phyloP scores from a whole-genome alignment of 2,797 vertebrate genomes.

The Thalassophryne amazonica region DNA sequence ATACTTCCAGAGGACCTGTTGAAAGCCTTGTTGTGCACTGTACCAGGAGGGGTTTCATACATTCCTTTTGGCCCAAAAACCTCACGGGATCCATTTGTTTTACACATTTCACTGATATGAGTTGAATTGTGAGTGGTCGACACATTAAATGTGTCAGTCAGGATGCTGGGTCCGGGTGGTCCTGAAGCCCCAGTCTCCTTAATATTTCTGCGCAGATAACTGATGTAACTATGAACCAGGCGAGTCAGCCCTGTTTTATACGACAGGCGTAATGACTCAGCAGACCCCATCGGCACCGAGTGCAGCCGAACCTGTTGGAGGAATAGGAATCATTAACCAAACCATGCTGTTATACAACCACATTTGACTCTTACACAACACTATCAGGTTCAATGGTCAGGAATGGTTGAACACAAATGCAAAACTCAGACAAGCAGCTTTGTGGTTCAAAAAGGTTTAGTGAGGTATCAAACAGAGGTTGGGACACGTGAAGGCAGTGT shows the following conservation, averaged over 20 bases:
- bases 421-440: too few relatives aligned
- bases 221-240: constrained; percentile 47
- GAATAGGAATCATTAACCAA: too few relatives aligned
- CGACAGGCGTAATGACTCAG: constrained; percentile 49
- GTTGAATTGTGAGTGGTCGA: background rate
- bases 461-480: too few relatives aligned
- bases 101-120: background rate
- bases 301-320: constrained; percentile 51
- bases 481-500: too few relatives aligned
- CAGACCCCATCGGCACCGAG: constrained; percentile 62
- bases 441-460: too few relatives aligned
- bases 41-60: background rate
- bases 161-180: background rate
- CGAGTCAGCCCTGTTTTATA: constrained; percentile 37
- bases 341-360: too few relatives aligned
- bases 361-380: too few relatives aligned
- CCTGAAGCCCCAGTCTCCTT: constrained; percentile 35
- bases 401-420: too few relatives aligned
- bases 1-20: background rate
- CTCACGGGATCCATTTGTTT: background rate
- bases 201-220: constrained; percentile 53
- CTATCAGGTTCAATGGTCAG: too few relatives aligned
- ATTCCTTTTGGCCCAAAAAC: background rate
- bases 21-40: background rate
- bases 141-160: background rate